Percentiles rank a stretch among this genome's conserved stretches.
phyloP scores from a whole-genome alignment of 1,140 invertebrate species.

The Bactericera cockerelli region DNA sequence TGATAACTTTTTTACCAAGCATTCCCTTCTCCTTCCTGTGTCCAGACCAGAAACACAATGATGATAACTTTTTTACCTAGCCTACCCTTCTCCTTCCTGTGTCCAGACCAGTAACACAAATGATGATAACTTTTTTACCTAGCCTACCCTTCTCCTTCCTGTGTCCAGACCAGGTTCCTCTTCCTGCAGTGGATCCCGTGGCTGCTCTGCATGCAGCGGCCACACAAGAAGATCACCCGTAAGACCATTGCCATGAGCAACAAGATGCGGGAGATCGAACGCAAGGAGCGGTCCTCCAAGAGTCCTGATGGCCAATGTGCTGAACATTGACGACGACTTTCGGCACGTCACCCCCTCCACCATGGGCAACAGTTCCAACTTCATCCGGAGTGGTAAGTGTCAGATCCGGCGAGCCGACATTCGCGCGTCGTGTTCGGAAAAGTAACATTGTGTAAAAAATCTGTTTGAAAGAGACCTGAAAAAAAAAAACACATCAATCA shows the following conservation, averaged over 20 bases:
- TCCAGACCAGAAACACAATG: too few species aligned
- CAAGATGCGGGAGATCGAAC: constrained; percentile 75
- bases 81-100: too few species aligned
- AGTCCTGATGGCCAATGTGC: constrained; percentile 81
- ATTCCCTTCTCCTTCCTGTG: too few species aligned
- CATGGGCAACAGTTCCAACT: neutral
- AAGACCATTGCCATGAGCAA: constrained; percentile 77
- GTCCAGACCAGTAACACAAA: too few species aligned
- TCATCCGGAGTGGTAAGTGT: constrained; percentile 2
- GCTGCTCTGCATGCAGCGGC: constrained; percentile 83
- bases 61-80: too few species aligned
- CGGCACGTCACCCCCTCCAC: constrained; percentile 29
- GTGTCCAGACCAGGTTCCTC: constrained; percentile 81
- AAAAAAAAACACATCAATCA: too few species aligned
- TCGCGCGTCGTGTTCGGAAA: too few species aligned
- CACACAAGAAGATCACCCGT: constrained; percentile 81
- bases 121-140: too few species aligned
- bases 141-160: too few species aligned
- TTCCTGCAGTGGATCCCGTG: constrained; percentile 94
- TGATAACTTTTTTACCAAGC: too few species aligned
- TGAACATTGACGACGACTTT: constrained; percentile 91
- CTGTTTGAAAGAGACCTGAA: too few species aligned
- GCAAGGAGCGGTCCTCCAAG: constrained; percentile 82
- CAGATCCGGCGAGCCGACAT: constrained; percentile 24
- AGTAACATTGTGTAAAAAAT: too few species aligned